A percentile compares a stretch with the other conserved stretches of the same genome.
Evolutionary conservation across 2,113 vertebrate species (phyloP).

Genomic region (Stomatorhinus ivindoensis): DNA sequence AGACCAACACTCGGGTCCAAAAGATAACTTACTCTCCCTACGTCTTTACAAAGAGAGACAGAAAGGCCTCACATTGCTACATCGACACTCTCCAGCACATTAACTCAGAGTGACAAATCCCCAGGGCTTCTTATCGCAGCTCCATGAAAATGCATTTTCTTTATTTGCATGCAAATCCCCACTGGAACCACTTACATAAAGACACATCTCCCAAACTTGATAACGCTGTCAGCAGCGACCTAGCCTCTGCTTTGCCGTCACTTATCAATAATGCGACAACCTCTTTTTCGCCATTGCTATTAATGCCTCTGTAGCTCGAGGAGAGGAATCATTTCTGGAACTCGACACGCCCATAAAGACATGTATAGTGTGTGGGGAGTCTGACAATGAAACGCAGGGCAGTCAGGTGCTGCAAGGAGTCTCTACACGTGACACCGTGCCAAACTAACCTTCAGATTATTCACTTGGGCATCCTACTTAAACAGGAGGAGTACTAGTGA

Average conservation of each 20-base stretch:
- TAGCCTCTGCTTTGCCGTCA: background rate
- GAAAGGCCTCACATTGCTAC: background rate
- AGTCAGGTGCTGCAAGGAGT: background rate
- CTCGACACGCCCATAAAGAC: background rate
- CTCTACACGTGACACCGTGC: background rate
- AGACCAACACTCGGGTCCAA: background rate
- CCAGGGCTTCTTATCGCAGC: constrained; percentile 20
- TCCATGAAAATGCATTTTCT: constrained; percentile 16
- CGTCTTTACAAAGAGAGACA: background rate
- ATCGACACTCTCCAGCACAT: background rate
- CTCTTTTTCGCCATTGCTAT: background rate
- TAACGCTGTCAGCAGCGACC: constrained; percentile 6
- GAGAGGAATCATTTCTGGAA: background rate
- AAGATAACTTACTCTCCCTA: background rate
- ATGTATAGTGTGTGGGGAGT: background rate
- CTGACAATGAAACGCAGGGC: background rate
- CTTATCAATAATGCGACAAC: background rate
- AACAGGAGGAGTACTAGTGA: background rate
- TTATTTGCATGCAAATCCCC: constrained; percentile 32
- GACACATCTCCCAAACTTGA: constrained; percentile 1
- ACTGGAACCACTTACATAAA: background rate
- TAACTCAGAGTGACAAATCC: constrained; percentile 24
- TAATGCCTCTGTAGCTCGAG: background rate
- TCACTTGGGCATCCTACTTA: background rate
- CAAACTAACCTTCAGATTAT: background rate